Base-by-base conservation (phyloP, 2,113 vertebrate species). In the Vicugna pacos region DNA sequence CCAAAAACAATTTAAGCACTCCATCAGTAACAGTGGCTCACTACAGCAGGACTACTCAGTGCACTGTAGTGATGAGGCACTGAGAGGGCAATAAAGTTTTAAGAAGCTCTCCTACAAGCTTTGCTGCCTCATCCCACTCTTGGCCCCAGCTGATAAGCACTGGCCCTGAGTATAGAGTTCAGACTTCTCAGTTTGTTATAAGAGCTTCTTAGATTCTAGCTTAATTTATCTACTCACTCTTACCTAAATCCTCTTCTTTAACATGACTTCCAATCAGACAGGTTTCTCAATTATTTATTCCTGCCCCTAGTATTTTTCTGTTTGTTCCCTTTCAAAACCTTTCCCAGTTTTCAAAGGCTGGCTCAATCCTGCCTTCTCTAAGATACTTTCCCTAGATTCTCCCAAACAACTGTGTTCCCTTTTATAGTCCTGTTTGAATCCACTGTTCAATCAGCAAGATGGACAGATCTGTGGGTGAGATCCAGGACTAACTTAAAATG, bases 1-100 rank as follows among this genome's bases (percentile, higher is more conserved):
- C 50, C 52, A 56, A 88, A 96, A 85, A 56, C 7, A 88, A 52
- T 84, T 62, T 62, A 93, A 52, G 60, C 35, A 58, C 79, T 91
- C 35, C 24, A 28, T 93, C 38, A 93, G 52, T 64, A 82, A 48
- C 32, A 56, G 17, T n/a, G 58, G 30, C 20, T 91, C 50, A 50
- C 32, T n/a, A 46, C 2, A 79, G 32, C 65, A 88, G 64, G 69
- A 42, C 26, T 30, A 52, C 13, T 77, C 42, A 67, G 52, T 28
- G 24, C 0, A 54, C 22, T 10, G 69, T 72, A 60, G 48, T 15
- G 26, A 50, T 30, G 24, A 54, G 56, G 32, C 42, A 70, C 2
- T 13, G 4, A 64, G 19, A 70, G 20, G 38, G 35, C n/a, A 17
- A 35, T 65, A 42, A 35, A 24, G 32, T 80, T 88, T 82, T 64